These are phyloP conservation scores for Zapus hudsonius DNA, from an alignment of 2,113 vertebrate species.

Conservation along the genomic window DNA sequence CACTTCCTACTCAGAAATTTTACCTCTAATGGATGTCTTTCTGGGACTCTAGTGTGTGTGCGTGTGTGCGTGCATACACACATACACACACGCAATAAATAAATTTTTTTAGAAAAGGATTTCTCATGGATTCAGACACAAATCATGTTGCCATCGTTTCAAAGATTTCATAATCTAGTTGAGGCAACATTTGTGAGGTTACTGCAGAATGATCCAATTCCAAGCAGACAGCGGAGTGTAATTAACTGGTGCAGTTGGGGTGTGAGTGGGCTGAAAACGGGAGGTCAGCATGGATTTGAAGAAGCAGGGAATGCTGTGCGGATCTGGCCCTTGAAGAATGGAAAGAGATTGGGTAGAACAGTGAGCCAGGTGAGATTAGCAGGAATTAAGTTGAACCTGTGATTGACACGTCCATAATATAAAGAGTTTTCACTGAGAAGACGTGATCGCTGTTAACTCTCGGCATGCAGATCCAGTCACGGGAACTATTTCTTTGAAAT, in stretches of 20 bases:
- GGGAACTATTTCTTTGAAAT: constrained; percentile 64
- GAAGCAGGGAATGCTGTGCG: background rate
- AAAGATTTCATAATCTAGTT: background rate
- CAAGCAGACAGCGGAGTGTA: background rate
- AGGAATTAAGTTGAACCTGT: constrained; percentile 8
- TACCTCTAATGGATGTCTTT: background rate
- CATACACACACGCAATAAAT: too few relatives aligned
- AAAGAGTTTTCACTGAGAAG: constrained; percentile 52
- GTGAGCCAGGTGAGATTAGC: background rate
- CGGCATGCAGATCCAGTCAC: constrained; percentile 48
- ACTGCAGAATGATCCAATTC: background rate
- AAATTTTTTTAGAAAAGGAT: background rate
- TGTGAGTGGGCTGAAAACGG: background rate
- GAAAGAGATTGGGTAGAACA: background rate
- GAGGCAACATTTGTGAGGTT: background rate
- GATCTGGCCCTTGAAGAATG: background rate
- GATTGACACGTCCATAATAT: constrained; percentile 32
- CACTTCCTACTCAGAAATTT: background rate
- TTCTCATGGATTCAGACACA: background rate
- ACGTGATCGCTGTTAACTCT: background rate
- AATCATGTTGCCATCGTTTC: background rate
- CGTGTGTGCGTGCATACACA: too few relatives aligned
- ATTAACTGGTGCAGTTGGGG: background rate
- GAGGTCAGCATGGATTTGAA: background rate
- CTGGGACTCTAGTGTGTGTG: background rate